A percentile compares a stretch with the other conserved stretches of the same genome.
Conservation (phyloP, 2,888 invertebrate genomes). For the Tholera decimalis region DNA sequence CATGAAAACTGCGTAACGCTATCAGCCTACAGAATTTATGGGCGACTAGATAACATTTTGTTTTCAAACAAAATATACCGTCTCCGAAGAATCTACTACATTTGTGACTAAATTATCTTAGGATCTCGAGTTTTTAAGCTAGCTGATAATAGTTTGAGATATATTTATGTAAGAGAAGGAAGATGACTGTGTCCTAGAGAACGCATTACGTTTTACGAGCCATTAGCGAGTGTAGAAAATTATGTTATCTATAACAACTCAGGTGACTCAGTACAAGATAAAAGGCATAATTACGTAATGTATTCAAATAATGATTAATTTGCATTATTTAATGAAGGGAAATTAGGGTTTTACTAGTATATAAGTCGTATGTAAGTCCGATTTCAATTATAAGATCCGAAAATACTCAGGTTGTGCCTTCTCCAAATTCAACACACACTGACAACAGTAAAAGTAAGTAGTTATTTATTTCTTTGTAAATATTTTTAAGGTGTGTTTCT, state of each 20-base stretch:
- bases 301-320: constrained; percentile 29
- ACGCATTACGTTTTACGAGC: constrained; percentile 26
- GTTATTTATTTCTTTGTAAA: background rate
- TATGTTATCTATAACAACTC: constrained; percentile 4
- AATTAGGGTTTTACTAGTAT: constrained; percentile 30
- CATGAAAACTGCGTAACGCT: background rate
- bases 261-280: constrained; percentile 36
- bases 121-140: constrained; percentile 10
- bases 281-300: constrained; percentile 40
- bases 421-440: constrained; percentile 19
- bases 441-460: constrained; percentile 40
- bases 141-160: constrained; percentile 25
- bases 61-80: constrained; percentile 12
- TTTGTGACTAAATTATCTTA: background rate
- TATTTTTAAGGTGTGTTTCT: constrained; percentile 18
- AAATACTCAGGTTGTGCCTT: constrained; percentile 2
- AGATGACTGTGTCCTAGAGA: constrained; percentile 31
- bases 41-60: constrained; percentile 1
- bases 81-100: constrained; percentile 3
- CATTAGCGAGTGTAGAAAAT: constrained; percentile 22
- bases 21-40: constrained; percentile 20
- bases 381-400: background rate
- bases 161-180: constrained; percentile 14
- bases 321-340: constrained; percentile 18
- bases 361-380: constrained; percentile 2